These are phyloP conservation scores for Gisinianus flammeolus DNA, from an alignment of 2,888 invertebrate genomes.

Conservation along the genomic window DNA sequence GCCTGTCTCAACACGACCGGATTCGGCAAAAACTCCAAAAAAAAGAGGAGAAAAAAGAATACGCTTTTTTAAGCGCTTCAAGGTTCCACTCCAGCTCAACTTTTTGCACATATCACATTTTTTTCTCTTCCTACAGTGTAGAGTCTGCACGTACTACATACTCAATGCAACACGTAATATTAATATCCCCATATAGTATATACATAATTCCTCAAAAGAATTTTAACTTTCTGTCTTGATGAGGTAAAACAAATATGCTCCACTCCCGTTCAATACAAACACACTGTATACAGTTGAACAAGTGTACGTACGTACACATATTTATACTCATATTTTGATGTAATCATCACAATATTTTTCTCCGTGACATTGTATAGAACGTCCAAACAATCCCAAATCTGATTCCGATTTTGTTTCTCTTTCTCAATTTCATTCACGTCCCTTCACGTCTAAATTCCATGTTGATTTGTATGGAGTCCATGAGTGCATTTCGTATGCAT, in stretches of 20 bases:
- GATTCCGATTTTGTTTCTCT: neutral
- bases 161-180: neutral
- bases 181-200: neutral
- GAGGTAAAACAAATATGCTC: no score
- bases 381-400: neutral
- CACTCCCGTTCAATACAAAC: no score
- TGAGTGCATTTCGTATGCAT: neutral
- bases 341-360: neutral
- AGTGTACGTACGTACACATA: neutral
- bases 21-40: constrained; percentile 31
- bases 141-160: neutral
- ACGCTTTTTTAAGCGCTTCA: constrained; percentile 6
- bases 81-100: constrained; percentile 3
- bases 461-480: neutral
- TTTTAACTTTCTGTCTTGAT: no score
- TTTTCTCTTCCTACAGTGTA: no score
- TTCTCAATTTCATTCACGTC: neutral
- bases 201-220: neutral
- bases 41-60: constrained; percentile 12
- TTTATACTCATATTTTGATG: neutral
- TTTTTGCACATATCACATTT: constrained; percentile 7
- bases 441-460: no score
- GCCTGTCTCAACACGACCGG: constrained; percentile 39
- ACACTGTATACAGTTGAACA: neutral
- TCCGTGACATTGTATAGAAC: neutral